Evolutionary conservation across 2,888 invertebrate species (phyloP), one percentile per base, ranked within the genome.

Genomic region (Leptinotarsa juncta): DNA sequence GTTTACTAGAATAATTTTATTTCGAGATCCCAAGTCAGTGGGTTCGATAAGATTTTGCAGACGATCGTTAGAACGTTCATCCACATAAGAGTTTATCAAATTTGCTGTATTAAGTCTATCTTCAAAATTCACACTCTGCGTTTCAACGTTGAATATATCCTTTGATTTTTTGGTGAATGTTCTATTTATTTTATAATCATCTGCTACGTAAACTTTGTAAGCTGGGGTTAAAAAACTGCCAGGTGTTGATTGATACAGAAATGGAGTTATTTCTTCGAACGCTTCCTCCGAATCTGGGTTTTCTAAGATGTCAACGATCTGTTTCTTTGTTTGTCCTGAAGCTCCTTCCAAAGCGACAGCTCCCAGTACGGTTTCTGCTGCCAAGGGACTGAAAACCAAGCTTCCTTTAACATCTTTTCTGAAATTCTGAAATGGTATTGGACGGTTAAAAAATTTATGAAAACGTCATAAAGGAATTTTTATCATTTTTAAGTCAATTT

Each of bases 51-150:
- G 55, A 65, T 84, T 75, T 26, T 82, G 76, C 18, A 86, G 85
- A 80, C 82, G 84, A 20, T 84, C 66, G 60, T 84, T 81, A 4
- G 86, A 86, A 77, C 84, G 81, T n/a, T 78, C 57, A 71, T 84
- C 84, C 4, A 86, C 85, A 85, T 86, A 87, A 23, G 78, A 49
- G 76, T 87, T 87, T 10, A 86, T 87, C 7, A 65, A 72, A 3
- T 73, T 60, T 0, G 85, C 82, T 0, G 85, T 62, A 16, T 5
- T n/a, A 0, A 42, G 7, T 62, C 14, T 62, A 62, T 62, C 42
- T 5, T 42, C 42, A 5, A 62, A 62, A 32, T 42, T 62, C n/a
- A 62, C 62, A 42, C 12, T 62, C 62, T 62, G 32, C 3, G 62
- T 62, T n/a, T 62, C 62, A 3, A 62, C 62, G 16, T n/a, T n/a